Percentiles rank a stretch among this genome's conserved stretches.
Conservation (phyloP, 2,797 vertebrate genomes). For the Tauraco hartlaubi region DNA sequence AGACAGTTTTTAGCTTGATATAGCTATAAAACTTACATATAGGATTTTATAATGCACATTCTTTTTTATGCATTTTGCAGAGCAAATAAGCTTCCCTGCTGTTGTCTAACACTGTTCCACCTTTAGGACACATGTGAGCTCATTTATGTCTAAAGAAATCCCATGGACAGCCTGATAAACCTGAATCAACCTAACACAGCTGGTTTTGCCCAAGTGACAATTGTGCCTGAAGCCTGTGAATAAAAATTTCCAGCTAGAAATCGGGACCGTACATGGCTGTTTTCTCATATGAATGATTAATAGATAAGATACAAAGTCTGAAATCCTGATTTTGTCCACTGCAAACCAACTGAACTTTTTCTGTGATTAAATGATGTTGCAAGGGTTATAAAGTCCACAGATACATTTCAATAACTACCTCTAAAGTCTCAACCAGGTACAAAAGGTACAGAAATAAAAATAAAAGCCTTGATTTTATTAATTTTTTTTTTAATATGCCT, state of each 20-base stretch:
- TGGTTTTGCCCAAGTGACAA: background rate
- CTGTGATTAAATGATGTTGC: background rate
- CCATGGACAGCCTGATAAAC: background rate
- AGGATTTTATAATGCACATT: background rate
- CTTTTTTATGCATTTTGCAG: background rate
- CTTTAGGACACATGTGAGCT: background rate
- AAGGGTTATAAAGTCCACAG: background rate
- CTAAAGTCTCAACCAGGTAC: background rate
- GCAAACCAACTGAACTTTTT: background rate
- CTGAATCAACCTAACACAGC: background rate
- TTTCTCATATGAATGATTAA: background rate
- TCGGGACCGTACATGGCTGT: background rate
- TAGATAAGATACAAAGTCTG: background rate
- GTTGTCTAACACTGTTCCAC: background rate
- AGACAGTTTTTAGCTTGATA: background rate
- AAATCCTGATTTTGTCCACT: background rate
- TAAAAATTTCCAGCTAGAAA: background rate
- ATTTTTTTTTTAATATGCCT: background rate
- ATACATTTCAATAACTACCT: background rate
- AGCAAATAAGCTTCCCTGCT: background rate
- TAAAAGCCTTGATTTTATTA: background rate
- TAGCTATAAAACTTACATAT: background rate
- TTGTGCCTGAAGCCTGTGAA: background rate
- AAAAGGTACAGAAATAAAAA: background rate
- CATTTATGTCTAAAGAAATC: background rate